These are phyloP conservation scores for Sinella curviseta DNA, from an alignment of 1,140 invertebrate species.

Conservation along the genomic window DNA sequence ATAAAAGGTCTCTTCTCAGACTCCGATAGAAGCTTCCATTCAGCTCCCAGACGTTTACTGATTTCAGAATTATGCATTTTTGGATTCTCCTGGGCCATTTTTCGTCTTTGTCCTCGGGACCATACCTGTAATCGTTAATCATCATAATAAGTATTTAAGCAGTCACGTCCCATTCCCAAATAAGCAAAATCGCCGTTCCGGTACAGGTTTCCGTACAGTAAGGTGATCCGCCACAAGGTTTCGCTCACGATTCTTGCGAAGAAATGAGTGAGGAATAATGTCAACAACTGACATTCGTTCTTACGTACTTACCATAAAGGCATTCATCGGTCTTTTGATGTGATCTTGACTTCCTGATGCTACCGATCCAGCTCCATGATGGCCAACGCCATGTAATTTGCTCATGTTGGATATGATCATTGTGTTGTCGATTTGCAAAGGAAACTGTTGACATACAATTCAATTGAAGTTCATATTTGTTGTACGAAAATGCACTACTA, in stretches of 20 bases:
- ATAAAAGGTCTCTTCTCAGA: conserved; percentile 79
- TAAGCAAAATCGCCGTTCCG: too few relatives aligned
- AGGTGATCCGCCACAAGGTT: too few relatives aligned
- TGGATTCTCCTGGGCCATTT: conserved; percentile 97
- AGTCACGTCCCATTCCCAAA: too few relatives aligned
- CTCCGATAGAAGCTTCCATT: conserved; percentile 96
- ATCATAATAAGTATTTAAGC: too few relatives aligned
- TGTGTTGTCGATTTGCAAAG: neutral
- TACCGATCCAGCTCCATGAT: conserved; percentile 64
- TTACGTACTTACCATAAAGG: too few relatives aligned
- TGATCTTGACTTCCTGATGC: conserved; percentile 79
- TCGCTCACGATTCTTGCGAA: too few relatives aligned
- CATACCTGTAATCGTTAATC: too few relatives aligned
- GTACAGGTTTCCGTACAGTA: too few relatives aligned
- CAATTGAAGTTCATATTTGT: too few relatives aligned
- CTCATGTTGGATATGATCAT: neutral
- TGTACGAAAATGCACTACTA: too few relatives aligned
- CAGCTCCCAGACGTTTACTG: conserved; percentile 81
- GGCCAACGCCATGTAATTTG: neutral
- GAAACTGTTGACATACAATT: neutral
- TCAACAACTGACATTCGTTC: too few relatives aligned
- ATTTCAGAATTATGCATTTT: conserved; percentile 86
- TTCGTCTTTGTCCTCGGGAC: conserved; percentile 71
- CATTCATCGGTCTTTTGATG: conserved; percentile 89
- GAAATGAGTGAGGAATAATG: too few relatives aligned